phyloP scores from a whole-genome alignment of 2,888 invertebrate genomes.

The Leptothorax acervorum region DNA sequence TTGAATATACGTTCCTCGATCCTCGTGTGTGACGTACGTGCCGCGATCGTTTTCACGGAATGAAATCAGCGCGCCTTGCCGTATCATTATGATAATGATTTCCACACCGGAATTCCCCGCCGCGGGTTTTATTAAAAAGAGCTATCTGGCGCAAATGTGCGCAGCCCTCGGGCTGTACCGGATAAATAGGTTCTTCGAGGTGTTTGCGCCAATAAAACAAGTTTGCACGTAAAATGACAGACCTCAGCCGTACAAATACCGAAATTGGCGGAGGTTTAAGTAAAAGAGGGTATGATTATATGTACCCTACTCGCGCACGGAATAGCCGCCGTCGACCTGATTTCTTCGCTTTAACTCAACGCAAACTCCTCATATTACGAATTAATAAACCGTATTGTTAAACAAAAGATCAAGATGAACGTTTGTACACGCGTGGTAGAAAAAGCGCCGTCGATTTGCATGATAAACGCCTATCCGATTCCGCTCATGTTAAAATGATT shows the following conservation, averaged over 20 bases:
- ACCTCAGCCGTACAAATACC: constrained; percentile 9
- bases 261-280: constrained; percentile 28
- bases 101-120: constrained; percentile 29
- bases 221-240: constrained; percentile 1
- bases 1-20: constrained; percentile 36
- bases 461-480: background rate
- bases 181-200: constrained; percentile 17
- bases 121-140: constrained; percentile 54
- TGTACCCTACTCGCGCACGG: background rate
- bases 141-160: constrained; percentile 13
- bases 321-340: background rate
- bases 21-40: constrained; percentile 32
- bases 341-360: background rate
- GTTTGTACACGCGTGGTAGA: background rate
- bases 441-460: background rate
- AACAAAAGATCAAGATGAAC: background rate
- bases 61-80: constrained; percentile 24
- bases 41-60: constrained; percentile 43
- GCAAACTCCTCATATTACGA: constrained; percentile 6
- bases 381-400: background rate
- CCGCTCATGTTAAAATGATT: background rate
- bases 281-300: constrained; percentile 9
- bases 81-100: constrained; percentile 60
- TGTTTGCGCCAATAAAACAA: constrained; percentile 20
- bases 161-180: background rate